Percentiles rank a stretch among this genome's conserved stretches.
Conservation (phyloP, 1,140 invertebrate species). For the Leptopilina boulardi region DNA sequence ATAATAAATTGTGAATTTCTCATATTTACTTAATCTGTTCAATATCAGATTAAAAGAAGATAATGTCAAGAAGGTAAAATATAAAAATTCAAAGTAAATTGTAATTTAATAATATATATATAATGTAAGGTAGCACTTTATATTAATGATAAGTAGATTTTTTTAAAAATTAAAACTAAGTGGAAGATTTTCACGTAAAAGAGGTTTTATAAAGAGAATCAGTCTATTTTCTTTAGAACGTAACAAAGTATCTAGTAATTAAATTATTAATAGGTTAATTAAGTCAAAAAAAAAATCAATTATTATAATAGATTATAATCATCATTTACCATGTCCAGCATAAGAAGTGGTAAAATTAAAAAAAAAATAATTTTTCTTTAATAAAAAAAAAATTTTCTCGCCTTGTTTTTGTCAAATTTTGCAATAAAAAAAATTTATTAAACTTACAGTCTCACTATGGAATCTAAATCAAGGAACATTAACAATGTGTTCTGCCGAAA, state of each 20-base stretch:
- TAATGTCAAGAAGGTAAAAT: not conserved
- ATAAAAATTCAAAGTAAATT: not conserved
- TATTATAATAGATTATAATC: not conserved
- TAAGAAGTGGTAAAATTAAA: not conserved
- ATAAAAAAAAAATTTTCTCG: no score
- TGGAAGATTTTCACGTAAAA: not conserved
- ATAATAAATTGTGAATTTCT: no score
- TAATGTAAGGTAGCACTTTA: not conserved
- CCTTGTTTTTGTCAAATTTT: no score
- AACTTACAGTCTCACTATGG: slow-evolving; percentile 48
- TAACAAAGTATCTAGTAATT: not conserved
- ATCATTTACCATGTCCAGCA: not conserved
- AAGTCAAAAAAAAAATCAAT: not conserved
- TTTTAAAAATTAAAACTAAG: not conserved
- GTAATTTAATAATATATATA: not conserved
- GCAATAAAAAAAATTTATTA: not conserved
- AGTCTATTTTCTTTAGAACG: not conserved
- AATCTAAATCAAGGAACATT: slow-evolving; percentile 62
- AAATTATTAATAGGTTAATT: not conserved
- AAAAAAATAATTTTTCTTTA: no score
- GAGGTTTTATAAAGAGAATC: not conserved
- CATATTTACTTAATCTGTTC: not conserved
- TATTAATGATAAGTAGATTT: not conserved
- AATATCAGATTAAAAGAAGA: no score
- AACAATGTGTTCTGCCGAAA: slow-evolving; percentile 77